These are phyloP conservation scores for Troides aeacus DNA, from an alignment of 2,888 invertebrate genomes.

Conservation along the genomic window DNA sequence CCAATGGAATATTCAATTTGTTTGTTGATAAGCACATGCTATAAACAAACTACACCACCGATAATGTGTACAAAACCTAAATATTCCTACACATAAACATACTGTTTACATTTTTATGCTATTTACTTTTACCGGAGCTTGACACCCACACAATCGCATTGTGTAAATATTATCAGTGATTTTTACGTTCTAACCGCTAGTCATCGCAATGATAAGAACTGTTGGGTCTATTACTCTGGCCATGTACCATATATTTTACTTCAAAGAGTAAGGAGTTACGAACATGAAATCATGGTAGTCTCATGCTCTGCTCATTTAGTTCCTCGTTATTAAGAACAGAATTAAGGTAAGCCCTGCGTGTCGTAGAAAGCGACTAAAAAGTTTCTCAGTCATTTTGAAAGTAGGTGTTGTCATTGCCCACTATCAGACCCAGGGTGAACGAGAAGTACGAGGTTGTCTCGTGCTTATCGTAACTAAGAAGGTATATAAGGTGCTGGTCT, in stretches of 20 bases:
- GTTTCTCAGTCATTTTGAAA: too few species aligned
- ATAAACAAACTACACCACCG: neutral
- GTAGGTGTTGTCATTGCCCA: too few species aligned
- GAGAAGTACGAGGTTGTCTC: too few species aligned
- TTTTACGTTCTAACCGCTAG: constrained; percentile 10
- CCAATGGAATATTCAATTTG: neutral
- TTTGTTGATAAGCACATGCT: neutral
- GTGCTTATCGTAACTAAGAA: too few species aligned
- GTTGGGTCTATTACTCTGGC: too few species aligned
- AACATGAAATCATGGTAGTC: neutral
- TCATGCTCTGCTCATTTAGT: too few species aligned
- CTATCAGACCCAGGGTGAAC: too few species aligned
- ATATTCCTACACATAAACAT: neutral
- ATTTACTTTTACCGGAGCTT: constrained; percentile 14
- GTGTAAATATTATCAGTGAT: constrained; percentile 21
- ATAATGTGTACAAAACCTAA: neutral
- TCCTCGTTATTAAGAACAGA: too few species aligned
- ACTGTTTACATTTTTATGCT: neutral
- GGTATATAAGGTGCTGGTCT: too few species aligned
- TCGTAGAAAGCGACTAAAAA: too few species aligned
- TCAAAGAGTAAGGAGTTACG: neutral
- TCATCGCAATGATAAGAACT: neutral
- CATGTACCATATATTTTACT: too few species aligned
- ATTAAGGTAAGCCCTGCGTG: too few species aligned
- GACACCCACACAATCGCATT: constrained; percentile 22